Percentiles rank a stretch among this genome's conserved stretches.
These are phyloP conservation scores for Acomys russatus DNA, from an alignment of 2,797 vertebrate species.

Conservation along the genomic window DNA sequence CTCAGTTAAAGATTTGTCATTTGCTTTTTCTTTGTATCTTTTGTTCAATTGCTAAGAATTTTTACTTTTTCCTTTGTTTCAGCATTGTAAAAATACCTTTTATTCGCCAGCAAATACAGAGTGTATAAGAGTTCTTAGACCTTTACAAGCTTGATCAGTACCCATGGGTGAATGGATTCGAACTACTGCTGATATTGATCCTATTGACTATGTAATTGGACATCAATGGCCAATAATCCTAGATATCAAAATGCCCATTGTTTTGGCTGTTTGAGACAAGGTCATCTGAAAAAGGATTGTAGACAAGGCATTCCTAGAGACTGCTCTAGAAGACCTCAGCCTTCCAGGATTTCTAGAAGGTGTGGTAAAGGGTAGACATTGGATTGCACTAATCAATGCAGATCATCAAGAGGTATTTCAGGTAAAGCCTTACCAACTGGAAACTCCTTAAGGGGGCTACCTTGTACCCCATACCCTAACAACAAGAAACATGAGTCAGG, in stretches of 20 bases:
- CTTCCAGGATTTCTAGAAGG: background rate
- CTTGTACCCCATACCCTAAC: too few relatives aligned
- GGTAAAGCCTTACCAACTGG: background rate
- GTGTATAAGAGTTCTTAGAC: background rate
- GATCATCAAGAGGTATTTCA: background rate
- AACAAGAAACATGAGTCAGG: background rate
- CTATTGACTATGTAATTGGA: background rate
- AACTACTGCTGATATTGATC: background rate
- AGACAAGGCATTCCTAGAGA: background rate
- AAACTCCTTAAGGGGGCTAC: background rate
- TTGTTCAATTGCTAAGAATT: background rate
- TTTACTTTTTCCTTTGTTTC: slow-evolving; percentile 39
- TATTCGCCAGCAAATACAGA: background rate
- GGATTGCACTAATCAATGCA: background rate
- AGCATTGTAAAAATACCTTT: too few relatives aligned
- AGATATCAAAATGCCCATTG: background rate
- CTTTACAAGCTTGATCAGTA: background rate
- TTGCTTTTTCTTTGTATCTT: slow-evolving; percentile 9
- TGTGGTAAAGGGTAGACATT: background rate
- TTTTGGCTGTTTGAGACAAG: background rate
- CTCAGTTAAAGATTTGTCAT: slow-evolving; percentile 15
- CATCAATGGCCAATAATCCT: background rate
- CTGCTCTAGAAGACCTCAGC: background rate
- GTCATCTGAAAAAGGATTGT: background rate
- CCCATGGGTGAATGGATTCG: background rate